These are phyloP conservation scores for Dicyrtoma fusca DNA, from an alignment of 2,888 invertebrate genomes.

Conservation along the genomic window DNA sequence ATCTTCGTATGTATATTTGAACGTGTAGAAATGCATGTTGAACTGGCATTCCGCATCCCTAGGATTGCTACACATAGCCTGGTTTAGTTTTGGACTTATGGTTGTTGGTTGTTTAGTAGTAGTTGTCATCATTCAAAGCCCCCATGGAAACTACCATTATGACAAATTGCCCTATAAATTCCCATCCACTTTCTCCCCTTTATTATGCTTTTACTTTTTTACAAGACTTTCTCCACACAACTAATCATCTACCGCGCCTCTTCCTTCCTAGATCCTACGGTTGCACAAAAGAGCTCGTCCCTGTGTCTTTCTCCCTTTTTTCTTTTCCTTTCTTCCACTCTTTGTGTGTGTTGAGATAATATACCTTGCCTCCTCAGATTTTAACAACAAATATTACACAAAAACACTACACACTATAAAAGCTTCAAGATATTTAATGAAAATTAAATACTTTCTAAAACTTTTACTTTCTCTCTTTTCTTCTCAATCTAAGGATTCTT, in stretches of 20 bases:
- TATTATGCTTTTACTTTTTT: conserved; percentile 40
- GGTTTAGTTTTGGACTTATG: neutral
- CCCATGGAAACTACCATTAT: conserved; percentile 40
- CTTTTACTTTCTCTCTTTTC: conserved; percentile 4
- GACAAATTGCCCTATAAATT: conserved; percentile 48
- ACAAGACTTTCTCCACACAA: neutral
- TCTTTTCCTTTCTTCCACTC: neutral
- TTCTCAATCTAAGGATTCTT: too few relatives aligned
- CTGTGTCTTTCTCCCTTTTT: conserved; percentile 12
- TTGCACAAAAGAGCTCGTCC: neutral
- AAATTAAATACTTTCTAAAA: neutral
- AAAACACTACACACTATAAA: too few relatives aligned
- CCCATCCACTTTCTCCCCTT: conserved; percentile 41
- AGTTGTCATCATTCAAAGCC: conserved; percentile 34
- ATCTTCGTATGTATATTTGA: too few relatives aligned
- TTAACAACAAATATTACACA: neutral
- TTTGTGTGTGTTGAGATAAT: neutral
- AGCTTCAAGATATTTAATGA: neutral
- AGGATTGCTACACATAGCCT: too few relatives aligned
- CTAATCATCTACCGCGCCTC: neutral
- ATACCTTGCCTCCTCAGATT: neutral
- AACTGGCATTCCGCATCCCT: too few relatives aligned
- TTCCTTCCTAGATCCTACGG: neutral
- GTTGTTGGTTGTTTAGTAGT: neutral
- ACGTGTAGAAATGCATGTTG: too few relatives aligned